These are phyloP conservation scores for Oriolus oriolus DNA, from an alignment of 2,113 vertebrate species.

Conservation along the genomic window DNA sequence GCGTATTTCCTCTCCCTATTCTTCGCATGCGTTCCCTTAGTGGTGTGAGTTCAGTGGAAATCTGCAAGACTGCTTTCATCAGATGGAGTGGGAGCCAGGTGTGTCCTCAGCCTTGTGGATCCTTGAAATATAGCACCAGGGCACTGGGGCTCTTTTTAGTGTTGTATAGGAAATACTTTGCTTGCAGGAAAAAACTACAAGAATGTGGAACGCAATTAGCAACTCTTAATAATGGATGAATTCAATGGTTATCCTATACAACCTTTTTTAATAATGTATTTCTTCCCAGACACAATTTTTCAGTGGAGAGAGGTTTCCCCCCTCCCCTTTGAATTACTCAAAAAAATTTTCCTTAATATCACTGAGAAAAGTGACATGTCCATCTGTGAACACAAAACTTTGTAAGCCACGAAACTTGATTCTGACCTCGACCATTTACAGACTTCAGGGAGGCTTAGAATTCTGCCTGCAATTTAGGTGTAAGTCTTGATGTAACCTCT, in stretches of 20 bases:
- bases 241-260: background rate
- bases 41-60: background rate
- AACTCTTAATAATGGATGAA: background rate
- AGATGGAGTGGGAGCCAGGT: background rate
- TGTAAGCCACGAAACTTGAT: background rate
- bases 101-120: background rate
- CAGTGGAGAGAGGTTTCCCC: background rate
- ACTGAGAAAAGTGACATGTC: background rate
- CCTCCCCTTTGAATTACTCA: background rate
- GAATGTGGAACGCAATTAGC: background rate
- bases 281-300: background rate
- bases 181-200: background rate
- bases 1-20: rapidly evolving
- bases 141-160: background rate
- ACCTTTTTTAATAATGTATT: background rate
- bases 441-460: background rate
- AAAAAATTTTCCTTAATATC: background rate
- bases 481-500: background rate
- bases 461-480: background rate
- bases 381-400: background rate
- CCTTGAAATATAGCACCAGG: background rate
- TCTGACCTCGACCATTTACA: background rate
- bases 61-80: background rate
- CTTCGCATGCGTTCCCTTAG: background rate
- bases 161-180: background rate